phyloP scores from a whole-genome alignment of 2,113 vertebrate genomes.

The Tragulus kanchil region DNA sequence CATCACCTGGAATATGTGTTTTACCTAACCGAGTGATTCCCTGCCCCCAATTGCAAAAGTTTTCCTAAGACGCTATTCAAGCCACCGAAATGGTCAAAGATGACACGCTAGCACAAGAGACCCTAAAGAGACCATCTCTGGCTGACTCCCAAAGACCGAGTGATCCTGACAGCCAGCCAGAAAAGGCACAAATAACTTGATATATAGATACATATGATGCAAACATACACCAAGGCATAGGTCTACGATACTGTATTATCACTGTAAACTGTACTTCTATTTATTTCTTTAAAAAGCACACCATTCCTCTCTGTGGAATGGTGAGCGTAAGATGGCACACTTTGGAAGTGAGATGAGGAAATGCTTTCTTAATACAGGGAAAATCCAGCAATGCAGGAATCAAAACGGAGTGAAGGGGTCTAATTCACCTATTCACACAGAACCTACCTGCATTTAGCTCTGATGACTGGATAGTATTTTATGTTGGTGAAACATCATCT shows the following conservation, averaged over 20 bases:
- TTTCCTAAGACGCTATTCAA: slow-evolving; percentile 58
- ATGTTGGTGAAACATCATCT: background rate
- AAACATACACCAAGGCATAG: background rate
- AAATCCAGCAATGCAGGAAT: background rate
- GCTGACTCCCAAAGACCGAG: background rate
- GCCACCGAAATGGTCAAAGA: slow-evolving; percentile 35
- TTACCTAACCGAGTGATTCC: too few species aligned
- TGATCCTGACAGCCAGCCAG: background rate
- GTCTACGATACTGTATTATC: slow-evolving; percentile 36
- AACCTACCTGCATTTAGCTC: background rate
- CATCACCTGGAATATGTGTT: background rate
- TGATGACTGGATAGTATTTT: slow-evolving; percentile 4
- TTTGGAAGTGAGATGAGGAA: slow-evolving; percentile 54
- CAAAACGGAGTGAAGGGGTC: background rate
- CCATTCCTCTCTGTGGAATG: slow-evolving; percentile 10
- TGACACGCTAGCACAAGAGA: background rate
- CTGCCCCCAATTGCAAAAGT: too few species aligned
- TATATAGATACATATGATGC: background rate
- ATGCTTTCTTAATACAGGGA: slow-evolving; percentile 36
- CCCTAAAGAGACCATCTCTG: too few species aligned
- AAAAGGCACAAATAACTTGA: slow-evolving; percentile 7
- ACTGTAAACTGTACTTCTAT: slow-evolving; percentile 66
- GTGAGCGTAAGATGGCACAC: background rate
- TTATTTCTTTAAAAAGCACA: slow-evolving; percentile 65
- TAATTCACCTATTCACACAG: background rate